Evolutionary conservation across 92 coral and sea anemone species (phyloP), one percentile per base, ranked within the genome.

Genomic region (Umimayanthus kanabou): DNA sequence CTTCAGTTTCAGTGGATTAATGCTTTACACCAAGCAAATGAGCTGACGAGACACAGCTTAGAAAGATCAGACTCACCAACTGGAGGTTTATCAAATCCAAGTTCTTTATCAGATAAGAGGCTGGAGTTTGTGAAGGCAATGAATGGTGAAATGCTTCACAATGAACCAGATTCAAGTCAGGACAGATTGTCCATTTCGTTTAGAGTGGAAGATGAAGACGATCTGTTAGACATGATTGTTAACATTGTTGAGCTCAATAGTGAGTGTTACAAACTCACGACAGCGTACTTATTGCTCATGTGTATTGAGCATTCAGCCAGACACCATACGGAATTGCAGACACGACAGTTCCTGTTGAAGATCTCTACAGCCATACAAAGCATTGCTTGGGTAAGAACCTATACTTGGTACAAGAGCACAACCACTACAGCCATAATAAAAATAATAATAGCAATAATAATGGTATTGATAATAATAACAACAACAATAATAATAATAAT

Each of bases 271-370:
- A 93, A 93, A 84, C 81, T 97, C 53, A 88, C 98, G 9, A 96
- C 99, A 11, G 90, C 99, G 18, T 95, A 97, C 86, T 83, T 97
- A 85, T 81, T 97, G 45, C 77, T 97, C 18, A 84, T 97, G 91
- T 89, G 95, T 20, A 90, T 97, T 47, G 98, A 97, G 67, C 97
- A 95, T 82, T 97, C 99, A 20, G 97, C 97, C 14, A 91, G 80
- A 43, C 87, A 90, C 87, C 98, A 97, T 79, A 88, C 90, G 4
- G 98, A 97, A 49, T 55, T 89, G 45, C 94, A 93, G 82, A 97
- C 99, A 13, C 89, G 99, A 66, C 94, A 93, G 78, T 82, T 97
- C 65, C 90, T 97, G 83, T 58, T 97, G 87, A 97, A 95, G 89
- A 91, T 95, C 37, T 91, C 98, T 6, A 95, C 93, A 58, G 89